A percentile compares a stretch with the other conserved stretches of the same genome.
Conservation (phyloP, 2,113 vertebrate genomes). For the Mola mola region DNA sequence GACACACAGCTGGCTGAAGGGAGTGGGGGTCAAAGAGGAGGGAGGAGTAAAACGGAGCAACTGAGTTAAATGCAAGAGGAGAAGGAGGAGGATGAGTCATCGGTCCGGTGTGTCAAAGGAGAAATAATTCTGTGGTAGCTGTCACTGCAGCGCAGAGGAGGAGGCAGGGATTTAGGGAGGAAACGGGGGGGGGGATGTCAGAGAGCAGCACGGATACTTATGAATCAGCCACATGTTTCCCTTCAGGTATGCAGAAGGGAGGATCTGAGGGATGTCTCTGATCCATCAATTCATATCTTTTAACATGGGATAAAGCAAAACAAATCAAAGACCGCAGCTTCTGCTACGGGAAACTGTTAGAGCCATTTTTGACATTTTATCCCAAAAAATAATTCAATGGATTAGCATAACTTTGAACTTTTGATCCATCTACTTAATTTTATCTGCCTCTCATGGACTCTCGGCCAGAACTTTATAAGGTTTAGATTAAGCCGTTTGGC, state of each 20-base stretch:
- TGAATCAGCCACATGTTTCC: background rate
- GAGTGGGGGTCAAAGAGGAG: conserved; percentile 13
- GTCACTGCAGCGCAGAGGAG: conserved; percentile 52
- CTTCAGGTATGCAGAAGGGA: background rate
- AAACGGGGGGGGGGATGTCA: background rate
- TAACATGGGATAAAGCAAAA: too few species aligned
- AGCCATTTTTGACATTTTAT: too few species aligned
- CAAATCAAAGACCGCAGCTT: too few species aligned
- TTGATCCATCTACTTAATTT: background rate
- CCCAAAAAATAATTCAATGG: too few species aligned
- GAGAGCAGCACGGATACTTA: background rate
- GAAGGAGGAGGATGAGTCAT: conserved; percentile 78
- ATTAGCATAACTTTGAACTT: too few species aligned
- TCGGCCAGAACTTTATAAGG: too few species aligned
- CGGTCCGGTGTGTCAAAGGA: conserved; percentile 60
- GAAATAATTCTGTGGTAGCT: conserved; percentile 66
- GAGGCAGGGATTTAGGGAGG: conserved; percentile 5
- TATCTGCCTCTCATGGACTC: conserved; percentile 1
- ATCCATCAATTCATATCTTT: too few species aligned
- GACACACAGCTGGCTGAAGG: conserved; percentile 7
- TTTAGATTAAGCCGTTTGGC: too few species aligned
- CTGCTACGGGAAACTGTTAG: too few species aligned
- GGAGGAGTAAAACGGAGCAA: conserved; percentile 57
- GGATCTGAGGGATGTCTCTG: background rate
- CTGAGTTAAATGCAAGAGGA: conserved; percentile 28